Conservation (phyloP, 2,797 vertebrate species). For the Leptatherina wallacei region DNA sequence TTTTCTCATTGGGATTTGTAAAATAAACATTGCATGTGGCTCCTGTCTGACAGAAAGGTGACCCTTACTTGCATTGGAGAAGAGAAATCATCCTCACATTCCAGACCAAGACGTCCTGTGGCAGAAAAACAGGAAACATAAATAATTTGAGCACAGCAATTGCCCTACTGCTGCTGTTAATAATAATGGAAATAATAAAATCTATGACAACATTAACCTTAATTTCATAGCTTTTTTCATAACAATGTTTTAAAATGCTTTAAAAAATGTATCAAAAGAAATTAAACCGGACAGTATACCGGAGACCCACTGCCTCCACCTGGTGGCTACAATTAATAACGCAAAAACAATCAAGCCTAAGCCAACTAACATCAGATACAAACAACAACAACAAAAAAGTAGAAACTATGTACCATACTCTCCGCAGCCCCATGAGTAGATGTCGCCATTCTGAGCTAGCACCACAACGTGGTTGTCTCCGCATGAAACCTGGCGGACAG, state of each 20-base stretch:
- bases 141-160: neutral
- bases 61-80: conserved; percentile 92
- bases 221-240: neutral
- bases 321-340: conserved; percentile 48
- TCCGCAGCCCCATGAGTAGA: conserved; percentile 97
- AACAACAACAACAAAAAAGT: conserved; percentile 13
- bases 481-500: conserved; percentile 93
- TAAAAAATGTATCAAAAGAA: neutral
- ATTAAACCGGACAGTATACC: neutral
- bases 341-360: conserved; percentile 41
- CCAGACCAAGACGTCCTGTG: conserved; percentile 93
- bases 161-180: neutral
- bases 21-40: neutral
- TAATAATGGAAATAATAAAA: neutral
- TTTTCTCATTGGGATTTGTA: neutral
- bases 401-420: conserved; percentile 70
- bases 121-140: conserved; percentile 38
- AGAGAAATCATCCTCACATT: conserved; percentile 95
- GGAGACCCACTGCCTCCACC: conserved; percentile 37
- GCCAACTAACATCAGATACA: neutral
- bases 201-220: neutral
- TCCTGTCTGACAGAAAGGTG: neutral
- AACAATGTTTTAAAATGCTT: neutral
- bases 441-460: conserved; percentile 88
- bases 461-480: conserved; percentile 97